Base-by-base conservation (phyloP, 2,113 vertebrate genomes). In the Rhadina sibilatrix region DNA sequence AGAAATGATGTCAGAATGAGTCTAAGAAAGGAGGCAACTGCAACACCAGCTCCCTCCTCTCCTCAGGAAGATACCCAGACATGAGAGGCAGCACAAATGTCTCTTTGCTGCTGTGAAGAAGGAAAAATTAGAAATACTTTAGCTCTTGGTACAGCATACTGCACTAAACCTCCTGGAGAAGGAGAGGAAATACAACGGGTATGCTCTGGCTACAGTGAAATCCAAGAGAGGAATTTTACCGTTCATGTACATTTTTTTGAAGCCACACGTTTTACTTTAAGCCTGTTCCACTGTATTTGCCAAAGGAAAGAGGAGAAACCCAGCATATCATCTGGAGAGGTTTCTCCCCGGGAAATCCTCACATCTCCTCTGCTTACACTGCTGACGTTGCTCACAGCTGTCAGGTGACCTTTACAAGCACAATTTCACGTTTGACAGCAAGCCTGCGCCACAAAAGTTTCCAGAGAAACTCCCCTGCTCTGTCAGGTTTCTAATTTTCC, bases 261-360 rank as follows among this genome's bases (percentile, higher is more conserved):
- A 94, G 65, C 27, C 64, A 44, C 76, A 42, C 3, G 0, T 89
- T 95, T 94, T 90, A 46, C 89, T 89, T 89, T 46, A 79, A 91
- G 74, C 57, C 57, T 72, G 53, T 79, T 93, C 70, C n/a, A 57
- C 3, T 42, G n/a, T 82, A 79, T 53, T 83, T 82, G 83, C 81
- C 87, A 96, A 94, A 77, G 61, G 57, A 60, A 97, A 75, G 89
- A 89, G 40, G 21, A 96, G 75, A 95, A 93, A 82, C 70, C 54
- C 89, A 86, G 44, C 57, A 65, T 0, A 50, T 61, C 0, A 17
- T 65, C 74, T 72, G 7, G 1, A 64, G 74, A 89, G 70, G 37
- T 25, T 87, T 94, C 91, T 96, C 75, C 81, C 79, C 11, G 38
- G 89, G 82, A 96, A 95, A 93, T 65, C 59, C 87, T 96, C 54